phyloP scores from a whole-genome alignment of 2,113 vertebrate genomes.

The Tyrannus savana region DNA sequence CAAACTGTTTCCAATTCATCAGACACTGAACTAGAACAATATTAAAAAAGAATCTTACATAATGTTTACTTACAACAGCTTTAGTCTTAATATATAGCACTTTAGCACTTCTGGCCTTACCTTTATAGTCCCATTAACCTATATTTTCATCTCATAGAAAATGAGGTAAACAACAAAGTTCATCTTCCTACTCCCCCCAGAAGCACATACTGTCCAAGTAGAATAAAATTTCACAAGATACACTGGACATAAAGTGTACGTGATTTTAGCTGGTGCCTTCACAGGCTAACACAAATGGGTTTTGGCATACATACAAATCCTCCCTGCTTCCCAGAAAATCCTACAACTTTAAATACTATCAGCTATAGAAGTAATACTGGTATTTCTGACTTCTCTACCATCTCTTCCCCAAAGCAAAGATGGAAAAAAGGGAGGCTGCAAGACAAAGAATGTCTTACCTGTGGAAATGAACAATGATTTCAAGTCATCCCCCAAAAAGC shows the following conservation, averaged over 20 bases:
- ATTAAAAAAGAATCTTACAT: background rate
- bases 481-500: background rate
- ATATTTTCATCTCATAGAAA: background rate
- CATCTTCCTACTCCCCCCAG: background rate
- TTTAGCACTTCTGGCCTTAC: background rate
- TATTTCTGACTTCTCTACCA: background rate
- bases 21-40: background rate
- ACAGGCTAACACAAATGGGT: background rate
- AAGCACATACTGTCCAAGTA: background rate
- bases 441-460: background rate
- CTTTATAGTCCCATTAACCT: background rate
- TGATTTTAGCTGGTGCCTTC: background rate
- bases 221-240: background rate
- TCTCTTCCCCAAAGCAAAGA: background rate
- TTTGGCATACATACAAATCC: background rate
- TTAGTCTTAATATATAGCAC: background rate
- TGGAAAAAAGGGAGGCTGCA: background rate
- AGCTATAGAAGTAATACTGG: background rate
- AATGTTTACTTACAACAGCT: background rate
- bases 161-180: background rate
- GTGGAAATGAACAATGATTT: background rate
- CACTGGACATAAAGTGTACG: background rate
- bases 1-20: background rate
- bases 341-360: background rate
- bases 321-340: background rate